Percentiles rank a stretch among this genome's conserved stretches.
These are phyloP conservation scores for Pocillopora damicornis DNA, from an alignment of 64 coral and sea anemone species.

Conservation along the genomic window DNA sequence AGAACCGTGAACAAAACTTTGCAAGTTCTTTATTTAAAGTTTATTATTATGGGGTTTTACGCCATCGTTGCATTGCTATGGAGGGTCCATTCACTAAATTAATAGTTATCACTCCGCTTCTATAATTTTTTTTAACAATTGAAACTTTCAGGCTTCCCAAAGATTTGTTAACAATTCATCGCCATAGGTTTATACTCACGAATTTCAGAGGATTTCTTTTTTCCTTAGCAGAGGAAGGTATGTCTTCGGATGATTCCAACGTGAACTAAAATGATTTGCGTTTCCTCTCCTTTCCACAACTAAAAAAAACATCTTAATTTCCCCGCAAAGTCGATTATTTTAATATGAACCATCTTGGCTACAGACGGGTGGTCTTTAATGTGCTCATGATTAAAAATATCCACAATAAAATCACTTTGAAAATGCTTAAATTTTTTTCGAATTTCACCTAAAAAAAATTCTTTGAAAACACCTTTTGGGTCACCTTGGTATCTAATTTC, in stretches of 20 bases:
- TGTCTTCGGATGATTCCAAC: not conserved
- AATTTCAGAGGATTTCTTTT: not conserved
- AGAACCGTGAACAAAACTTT: too few species aligned
- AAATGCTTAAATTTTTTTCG: not conserved
- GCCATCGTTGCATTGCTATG: too few species aligned
- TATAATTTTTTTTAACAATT: too few species aligned
- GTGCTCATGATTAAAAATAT: not conserved
- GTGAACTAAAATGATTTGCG: not conserved
- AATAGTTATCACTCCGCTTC: too few species aligned
- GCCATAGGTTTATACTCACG: not conserved
- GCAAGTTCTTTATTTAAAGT: too few species aligned
- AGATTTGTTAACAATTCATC: not conserved
- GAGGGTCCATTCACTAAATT: too few species aligned
- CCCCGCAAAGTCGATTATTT: not conserved
- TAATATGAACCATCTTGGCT: not conserved
- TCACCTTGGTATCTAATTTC: not conserved
- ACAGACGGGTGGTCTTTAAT: not conserved
- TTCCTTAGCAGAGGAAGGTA: not conserved
- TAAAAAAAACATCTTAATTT: not conserved
- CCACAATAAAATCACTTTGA: not conserved
- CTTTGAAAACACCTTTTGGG: not conserved
- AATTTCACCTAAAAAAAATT: not conserved
- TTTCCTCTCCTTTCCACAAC: not conserved
- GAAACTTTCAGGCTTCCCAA: not conserved
- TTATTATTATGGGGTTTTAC: too few species aligned